phyloP scores from a whole-genome alignment of 2,888 invertebrate genomes.

The Drosophila austrosaltans region DNA sequence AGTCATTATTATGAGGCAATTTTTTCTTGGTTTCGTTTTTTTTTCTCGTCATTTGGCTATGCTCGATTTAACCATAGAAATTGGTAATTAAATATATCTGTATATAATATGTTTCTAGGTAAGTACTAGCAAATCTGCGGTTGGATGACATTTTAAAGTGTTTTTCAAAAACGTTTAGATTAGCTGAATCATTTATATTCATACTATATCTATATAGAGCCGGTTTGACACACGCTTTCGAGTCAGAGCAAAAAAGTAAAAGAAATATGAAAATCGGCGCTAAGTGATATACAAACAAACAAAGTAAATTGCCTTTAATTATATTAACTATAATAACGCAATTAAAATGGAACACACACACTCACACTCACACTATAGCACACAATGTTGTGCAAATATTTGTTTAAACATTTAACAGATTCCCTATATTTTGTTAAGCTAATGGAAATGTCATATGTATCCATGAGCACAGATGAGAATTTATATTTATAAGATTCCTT shows the following conservation, averaged over 20 bases:
- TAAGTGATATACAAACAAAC: conserved; percentile 19
- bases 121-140: neutral
- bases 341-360: conserved; percentile 11
- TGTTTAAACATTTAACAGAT: neutral
- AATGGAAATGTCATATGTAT: conserved; percentile 8
- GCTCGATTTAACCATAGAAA: conserved; percentile 3
- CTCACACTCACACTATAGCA: neutral
- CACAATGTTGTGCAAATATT: conserved; percentile 1
- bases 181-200: neutral
- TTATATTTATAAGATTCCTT: neutral
- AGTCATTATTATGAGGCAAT: neutral
- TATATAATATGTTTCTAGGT: neutral
- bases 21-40: neutral
- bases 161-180: neutral
- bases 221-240: conserved; percentile 5
- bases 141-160: conserved; percentile 1
- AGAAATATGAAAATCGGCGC: conserved; percentile 10
- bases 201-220: neutral
- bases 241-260: neutral
- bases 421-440: neutral
- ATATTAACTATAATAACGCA: conserved; percentile 19
- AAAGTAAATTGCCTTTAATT: conserved; percentile 19
- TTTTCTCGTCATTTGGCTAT: neutral
- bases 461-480: neutral
- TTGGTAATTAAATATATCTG: neutral